These are phyloP conservation scores for Cheilosia impressa DNA, from an alignment of 2,888 invertebrate species.

Conservation along the genomic window DNA sequence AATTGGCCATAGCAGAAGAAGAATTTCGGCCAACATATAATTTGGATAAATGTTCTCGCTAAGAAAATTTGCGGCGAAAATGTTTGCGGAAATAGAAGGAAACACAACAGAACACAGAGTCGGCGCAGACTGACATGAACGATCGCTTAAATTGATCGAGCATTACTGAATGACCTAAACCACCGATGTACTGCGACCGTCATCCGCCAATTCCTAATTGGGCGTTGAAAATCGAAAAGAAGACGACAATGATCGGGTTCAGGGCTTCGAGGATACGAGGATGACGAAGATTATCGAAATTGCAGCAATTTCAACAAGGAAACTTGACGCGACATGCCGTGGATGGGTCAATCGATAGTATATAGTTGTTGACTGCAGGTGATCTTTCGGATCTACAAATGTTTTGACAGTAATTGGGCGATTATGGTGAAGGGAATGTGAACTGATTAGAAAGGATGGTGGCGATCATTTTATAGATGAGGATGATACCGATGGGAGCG, in stretches of 20 bases:
- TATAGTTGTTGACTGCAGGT: slow-evolving; percentile 67
- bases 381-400: slow-evolving; percentile 61
- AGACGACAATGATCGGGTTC: neutral
- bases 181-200: slow-evolving; percentile 30
- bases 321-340: slow-evolving; percentile 37
- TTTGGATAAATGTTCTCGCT: slow-evolving; percentile 66
- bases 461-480: neutral
- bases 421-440: slow-evolving; percentile 39
- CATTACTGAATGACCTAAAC: slow-evolving; percentile 65
- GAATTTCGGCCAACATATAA: slow-evolving; percentile 54
- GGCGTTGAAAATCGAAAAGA: slow-evolving; percentile 20
- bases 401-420: slow-evolving; percentile 67
- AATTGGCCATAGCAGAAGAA: slow-evolving; percentile 26
- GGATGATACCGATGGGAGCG: too few species aligned
- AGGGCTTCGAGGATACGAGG: slow-evolving; percentile 16
- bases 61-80: slow-evolving; percentile 37
- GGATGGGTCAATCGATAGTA: slow-evolving; percentile 71
- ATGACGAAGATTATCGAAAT: slow-evolving; percentile 73
- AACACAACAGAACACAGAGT: slow-evolving; percentile 1
- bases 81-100: slow-evolving; percentile 67
- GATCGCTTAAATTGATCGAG: slow-evolving; percentile 72
- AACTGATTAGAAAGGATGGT: slow-evolving; percentile 35
- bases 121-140: slow-evolving; percentile 48
- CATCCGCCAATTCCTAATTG: slow-evolving; percentile 61
- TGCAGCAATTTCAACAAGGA: slow-evolving; percentile 62